Conservation (phyloP, 2,797 vertebrate species). For the Liasis olivaceus region DNA sequence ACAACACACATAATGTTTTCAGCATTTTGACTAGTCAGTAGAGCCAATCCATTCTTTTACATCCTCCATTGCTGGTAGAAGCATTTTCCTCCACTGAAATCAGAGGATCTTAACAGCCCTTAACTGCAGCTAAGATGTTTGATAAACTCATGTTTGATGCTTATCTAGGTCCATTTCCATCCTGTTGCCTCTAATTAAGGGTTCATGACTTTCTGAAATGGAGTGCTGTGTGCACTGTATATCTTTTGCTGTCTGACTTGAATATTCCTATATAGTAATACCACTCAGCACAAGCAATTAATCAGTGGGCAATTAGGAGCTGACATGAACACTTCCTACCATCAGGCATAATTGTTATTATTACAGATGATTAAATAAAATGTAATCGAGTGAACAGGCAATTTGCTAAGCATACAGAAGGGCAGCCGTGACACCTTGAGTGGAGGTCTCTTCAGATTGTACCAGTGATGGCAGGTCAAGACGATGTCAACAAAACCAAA, state of each 20-base stretch:
- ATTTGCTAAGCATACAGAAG: conserved; percentile 78
- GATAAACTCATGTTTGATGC: not conserved
- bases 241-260: conserved; percentile 72
- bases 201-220: conserved; percentile 23
- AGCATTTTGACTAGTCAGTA: too few species aligned
- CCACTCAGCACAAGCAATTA: conserved; percentile 74
- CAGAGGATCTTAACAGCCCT: not conserved
- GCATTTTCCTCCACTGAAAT: not conserved
- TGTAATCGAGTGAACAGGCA: conserved; percentile 80
- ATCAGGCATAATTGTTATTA: conserved; percentile 84
- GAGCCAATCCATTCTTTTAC: not conserved
- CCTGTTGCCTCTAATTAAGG: conserved; percentile 38
- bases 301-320: conserved; percentile 81
- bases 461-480: conserved; percentile 36
- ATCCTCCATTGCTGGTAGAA: not conserved
- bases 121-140: not conserved
- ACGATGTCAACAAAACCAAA: conserved; percentile 31
- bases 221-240: conserved; percentile 34
- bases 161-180: not conserved
- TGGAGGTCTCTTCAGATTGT: conserved; percentile 59
- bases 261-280: conserved; percentile 76
- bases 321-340: conserved; percentile 80
- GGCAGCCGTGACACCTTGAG: conserved; percentile 70
- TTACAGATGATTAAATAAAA: conserved; percentile 84
- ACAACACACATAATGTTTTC: too few species aligned